Evolutionary conservation across 92 coral and sea anemone genomes (phyloP).

Genomic region (Zoanthus solanderi): DNA sequence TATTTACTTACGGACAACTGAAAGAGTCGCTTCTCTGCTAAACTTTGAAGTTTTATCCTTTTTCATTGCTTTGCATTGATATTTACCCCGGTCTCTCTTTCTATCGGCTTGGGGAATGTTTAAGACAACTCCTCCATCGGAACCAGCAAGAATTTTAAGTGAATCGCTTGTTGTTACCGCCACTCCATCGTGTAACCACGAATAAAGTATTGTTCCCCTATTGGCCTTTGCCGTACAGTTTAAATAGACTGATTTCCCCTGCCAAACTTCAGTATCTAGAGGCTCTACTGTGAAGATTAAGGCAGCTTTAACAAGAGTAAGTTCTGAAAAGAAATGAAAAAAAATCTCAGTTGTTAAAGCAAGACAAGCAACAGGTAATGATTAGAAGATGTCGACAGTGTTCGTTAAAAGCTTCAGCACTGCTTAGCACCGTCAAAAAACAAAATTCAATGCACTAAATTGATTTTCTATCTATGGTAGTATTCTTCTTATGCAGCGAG

Average conservation of each 20-base stretch:
- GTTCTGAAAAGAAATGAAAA: slow-evolving; percentile 39
- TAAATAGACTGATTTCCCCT: slow-evolving; percentile 59
- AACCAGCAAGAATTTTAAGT: slow-evolving; percentile 55
- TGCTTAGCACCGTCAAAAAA: background rate
- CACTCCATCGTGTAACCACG: slow-evolving; percentile 54
- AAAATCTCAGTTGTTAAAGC: background rate
- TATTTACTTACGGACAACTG: slow-evolving; percentile 34
- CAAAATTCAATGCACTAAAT: background rate
- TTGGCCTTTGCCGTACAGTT: slow-evolving; percentile 60
- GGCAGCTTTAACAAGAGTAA: slow-evolving; percentile 58
- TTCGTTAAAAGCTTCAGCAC: background rate
- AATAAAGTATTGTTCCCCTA: slow-evolving; percentile 45
- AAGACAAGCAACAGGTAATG: slow-evolving; percentile 30
- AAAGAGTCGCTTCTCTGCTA: slow-evolving; percentile 5
- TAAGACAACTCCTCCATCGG: slow-evolving; percentile 27
- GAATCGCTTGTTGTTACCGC: slow-evolving; percentile 20
- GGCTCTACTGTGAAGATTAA: slow-evolving; percentile 67
- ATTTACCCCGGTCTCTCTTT: slow-evolving; percentile 66
- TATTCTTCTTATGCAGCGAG: background rate
- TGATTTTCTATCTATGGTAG: background rate
- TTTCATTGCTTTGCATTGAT: slow-evolving; percentile 59
- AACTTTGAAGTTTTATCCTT: background rate
- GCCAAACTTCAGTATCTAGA: slow-evolving; percentile 39
- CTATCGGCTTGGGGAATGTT: slow-evolving; percentile 48
- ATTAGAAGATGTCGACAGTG: background rate